These are phyloP conservation scores for Corythucha ciliata DNA, from an alignment of 2,888 invertebrate species.

Conservation along the genomic window DNA sequence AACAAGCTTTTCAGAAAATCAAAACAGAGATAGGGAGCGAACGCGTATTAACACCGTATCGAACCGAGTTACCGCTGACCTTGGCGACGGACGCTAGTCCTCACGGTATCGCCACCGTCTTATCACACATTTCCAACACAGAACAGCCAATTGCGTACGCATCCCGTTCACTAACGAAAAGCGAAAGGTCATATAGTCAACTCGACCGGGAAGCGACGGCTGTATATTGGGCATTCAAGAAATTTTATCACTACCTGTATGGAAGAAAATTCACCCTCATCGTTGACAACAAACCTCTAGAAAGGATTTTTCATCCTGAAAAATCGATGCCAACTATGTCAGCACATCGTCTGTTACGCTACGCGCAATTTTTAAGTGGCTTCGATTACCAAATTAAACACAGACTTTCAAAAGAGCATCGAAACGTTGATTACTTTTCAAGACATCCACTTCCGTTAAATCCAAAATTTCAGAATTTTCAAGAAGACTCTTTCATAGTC, in stretches of 20 bases:
- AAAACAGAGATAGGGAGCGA: constrained; percentile 17
- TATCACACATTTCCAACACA: constrained; percentile 7
- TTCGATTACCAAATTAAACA: constrained; percentile 13
- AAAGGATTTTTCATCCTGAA: constrained; percentile 17
- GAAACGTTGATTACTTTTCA: constrained; percentile 19
- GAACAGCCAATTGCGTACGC: constrained; percentile 13
- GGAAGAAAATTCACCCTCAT: constrained; percentile 23
- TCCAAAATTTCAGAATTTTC: too few species aligned
- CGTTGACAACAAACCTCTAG: constrained; percentile 23
- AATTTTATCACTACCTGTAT: constrained; percentile 16
- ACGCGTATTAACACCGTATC: constrained; percentile 9
- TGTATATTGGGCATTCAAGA: constrained; percentile 18
- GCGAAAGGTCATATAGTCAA: background rate
- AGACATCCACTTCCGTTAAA: constrained; percentile 3
- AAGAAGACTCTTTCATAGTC: too few species aligned
- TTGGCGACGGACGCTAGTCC: constrained; percentile 24
- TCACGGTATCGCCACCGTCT: constrained; percentile 8
- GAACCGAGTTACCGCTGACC: constrained; percentile 13
- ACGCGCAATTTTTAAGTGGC: constrained; percentile 13
- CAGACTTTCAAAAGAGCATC: constrained; percentile 5
- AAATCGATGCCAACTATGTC: constrained; percentile 13
- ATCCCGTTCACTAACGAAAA: background rate
- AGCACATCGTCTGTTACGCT: constrained; percentile 12
- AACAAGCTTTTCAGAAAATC: background rate
- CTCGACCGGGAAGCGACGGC: constrained; percentile 24